Evolutionary conservation across 2,797 vertebrate species (phyloP), one percentile per base, ranked within the genome.

Genomic region (Staurois parvus): DNA sequence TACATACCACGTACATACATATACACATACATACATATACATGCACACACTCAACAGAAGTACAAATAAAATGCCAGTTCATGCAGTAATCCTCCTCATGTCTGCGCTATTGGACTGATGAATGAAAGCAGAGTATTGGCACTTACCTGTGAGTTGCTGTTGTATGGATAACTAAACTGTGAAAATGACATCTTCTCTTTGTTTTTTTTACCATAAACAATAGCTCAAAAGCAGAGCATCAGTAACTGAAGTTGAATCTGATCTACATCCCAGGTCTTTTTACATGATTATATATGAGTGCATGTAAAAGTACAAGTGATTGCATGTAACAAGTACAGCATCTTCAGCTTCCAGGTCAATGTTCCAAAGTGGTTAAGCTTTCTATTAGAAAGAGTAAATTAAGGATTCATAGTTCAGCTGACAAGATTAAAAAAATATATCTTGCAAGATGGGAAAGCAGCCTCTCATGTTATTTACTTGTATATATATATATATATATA

Each of bases 121-220:
- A 45, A 2, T 29, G 24, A 62, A 34, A 76, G 79, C 24, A 26
- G n/a, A 72, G 79, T 30, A 19, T 30, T 62, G 79, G 11, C 85
- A 70, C 96, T 99, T 97, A 99, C 98, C 97, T 99, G 98, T 88
- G 98, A 97, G 93, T 97, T 94, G 92, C 96, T 93, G 95, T 96
- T 95, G 91, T 99, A 99, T 48, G 98, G 97, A 90, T 98, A 99
- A 96, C 98, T 97, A 92, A 99, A 98, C 93, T 98, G 98, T 85
- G 98, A 96, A 95, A 99, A 99, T 94, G 98, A 98, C 98, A 99
- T 99, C 89, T 94, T 95, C 91, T 94, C 95, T 95, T 95, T 96
- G 89, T 81, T 88, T 97, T 96, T 95, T 95, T 95, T 92, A 96
- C 94, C 95, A 96, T 96, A 94, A 93, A 96, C 93, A 96, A 96